A percentile compares a stretch with the other conserved stretches of the same genome.
Conservation (phyloP, 2,888 invertebrate genomes). For the Heliconius ismenius region DNA sequence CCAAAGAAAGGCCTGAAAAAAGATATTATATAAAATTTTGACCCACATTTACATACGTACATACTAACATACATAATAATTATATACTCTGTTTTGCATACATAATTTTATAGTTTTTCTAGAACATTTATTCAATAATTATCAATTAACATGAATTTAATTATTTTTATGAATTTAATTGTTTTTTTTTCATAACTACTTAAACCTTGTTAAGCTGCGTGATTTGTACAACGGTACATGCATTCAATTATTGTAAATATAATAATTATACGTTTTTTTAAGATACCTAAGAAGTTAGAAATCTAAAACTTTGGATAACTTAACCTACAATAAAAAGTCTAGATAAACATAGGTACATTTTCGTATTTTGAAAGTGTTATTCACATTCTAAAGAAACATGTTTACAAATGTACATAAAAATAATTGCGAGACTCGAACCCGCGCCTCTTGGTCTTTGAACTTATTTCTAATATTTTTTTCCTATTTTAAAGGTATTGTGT, state of each 20-base stretch:
- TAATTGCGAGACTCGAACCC: no score
- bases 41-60: background rate
- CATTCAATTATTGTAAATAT: background rate
- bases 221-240: background rate
- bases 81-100: background rate
- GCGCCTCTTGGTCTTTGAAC: no score
- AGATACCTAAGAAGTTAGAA: no score
- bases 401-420: no score
- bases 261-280: background rate
- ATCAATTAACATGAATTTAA: background rate
- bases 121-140: background rate
- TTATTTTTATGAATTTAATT: background rate
- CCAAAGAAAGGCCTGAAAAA: background rate
- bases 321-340: no score
- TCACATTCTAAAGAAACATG: no score
- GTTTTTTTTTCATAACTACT: background rate
- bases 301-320: no score
- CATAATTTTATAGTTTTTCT: background rate
- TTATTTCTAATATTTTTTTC: background rate
- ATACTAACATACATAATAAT: no score
- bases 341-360: no score
- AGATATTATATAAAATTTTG: background rate
- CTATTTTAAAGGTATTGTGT: background rate
- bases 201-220: conserved; percentile 6
- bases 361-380: no score